Conservation (phyloP, 2,797 vertebrate species). For the Champsocephalus esox region DNA sequence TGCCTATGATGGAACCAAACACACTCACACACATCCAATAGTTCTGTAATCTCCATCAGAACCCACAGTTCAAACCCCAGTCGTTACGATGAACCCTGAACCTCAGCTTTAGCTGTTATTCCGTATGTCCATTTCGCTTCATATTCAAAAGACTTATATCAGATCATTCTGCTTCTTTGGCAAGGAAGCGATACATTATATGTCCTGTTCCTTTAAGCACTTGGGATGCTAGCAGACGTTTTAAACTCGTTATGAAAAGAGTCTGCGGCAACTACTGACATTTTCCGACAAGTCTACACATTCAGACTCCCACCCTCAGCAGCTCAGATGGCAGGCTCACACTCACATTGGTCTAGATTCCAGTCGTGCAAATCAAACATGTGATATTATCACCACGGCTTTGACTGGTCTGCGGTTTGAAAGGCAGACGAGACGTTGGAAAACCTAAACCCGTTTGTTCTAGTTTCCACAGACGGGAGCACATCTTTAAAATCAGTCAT, state of each 20-base stretch:
- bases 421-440: neutral
- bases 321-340: neutral
- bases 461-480: neutral
- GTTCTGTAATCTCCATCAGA: neutral
- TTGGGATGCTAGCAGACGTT: neutral
- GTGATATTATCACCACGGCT: conserved; percentile 27
- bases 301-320: neutral
- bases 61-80: neutral
- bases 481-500: conserved; percentile 10
- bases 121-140: neutral
- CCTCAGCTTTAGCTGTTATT: neutral
- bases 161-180: neutral
- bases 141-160: neutral
- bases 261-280: neutral
- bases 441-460: conserved; percentile 14
- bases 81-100: neutral
- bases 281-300: neutral
- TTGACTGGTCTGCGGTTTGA: conserved; percentile 32
- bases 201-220: neutral
- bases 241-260: neutral
- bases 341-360: neutral
- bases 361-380: conserved; percentile 31
- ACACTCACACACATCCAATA: neutral
- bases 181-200: neutral
- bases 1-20: neutral